Evolutionary conservation across 2,113 vertebrate species (phyloP), one percentile per base, ranked within the genome.

Genomic region (Dinomys branickii): DNA sequence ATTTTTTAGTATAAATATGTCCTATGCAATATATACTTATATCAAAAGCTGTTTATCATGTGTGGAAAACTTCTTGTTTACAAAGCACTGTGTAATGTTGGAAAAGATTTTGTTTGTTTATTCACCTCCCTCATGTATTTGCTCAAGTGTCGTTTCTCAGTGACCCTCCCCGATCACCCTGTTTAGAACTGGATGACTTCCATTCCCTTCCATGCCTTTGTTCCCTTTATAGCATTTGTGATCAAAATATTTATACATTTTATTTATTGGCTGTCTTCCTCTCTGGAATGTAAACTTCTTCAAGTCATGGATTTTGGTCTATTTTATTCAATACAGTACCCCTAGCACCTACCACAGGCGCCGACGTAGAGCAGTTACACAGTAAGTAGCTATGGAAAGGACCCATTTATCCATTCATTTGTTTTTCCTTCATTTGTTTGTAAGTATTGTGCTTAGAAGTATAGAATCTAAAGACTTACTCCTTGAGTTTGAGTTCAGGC

Each of bases 221-320:
- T 90, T 71, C 16, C 10, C 4, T 95, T 30, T 19, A 38, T 85
- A 82, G 81, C 2, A 65, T 17, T n/a, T 75, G 47, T 61, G 16
- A 84, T 52, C 28, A 90, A 84, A 82, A 69, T 59, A 88, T 44
- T 82, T 82, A 33, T 73, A 22, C n/a, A 17, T 59, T 94, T 97
- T 91, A 11, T 77, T 94, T 80, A 58, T 81, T 44, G 4, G 56
- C 26, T 90, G 2, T 67, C 63, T 90, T 97, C 1, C 11, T 67
- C 14, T 80, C 12, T 82, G 82, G 50, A 82, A 85, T 71, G 11
- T 90, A 88, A 88, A 38, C 30, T 84, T 82, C 19, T 87, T 81
- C 14, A 84, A 80, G 54, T 16, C 77, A 88, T 47, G 30, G 8
- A 80, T 71, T 95, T 91, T 69, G 52, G 26, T 80, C 12, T 82